Conservation (phyloP, 2,888 invertebrate genomes). For the Gari tellinella region DNA sequence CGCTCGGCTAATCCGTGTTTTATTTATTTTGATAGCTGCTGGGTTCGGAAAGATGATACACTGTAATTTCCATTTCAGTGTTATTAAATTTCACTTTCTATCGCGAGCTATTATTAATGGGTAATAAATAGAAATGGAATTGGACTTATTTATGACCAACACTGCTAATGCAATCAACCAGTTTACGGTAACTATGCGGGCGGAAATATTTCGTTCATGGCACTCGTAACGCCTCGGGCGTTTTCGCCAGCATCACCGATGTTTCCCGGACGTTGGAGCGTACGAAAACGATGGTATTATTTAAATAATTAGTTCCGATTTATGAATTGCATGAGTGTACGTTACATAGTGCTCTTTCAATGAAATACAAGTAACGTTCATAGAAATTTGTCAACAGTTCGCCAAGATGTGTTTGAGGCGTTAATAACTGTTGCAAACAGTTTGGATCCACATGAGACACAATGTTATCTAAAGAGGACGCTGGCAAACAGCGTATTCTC, state of each 20-base stretch:
- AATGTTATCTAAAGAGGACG: too few relatives aligned
- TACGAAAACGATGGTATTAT: too few relatives aligned
- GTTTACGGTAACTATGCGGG: slow-evolving; percentile 30
- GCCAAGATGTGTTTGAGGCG: too few relatives aligned
- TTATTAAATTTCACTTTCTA: slow-evolving; percentile 50
- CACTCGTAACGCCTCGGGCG: slow-evolving; percentile 10
- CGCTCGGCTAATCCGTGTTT: slow-evolving; percentile 4
- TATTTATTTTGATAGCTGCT: slow-evolving; percentile 48
- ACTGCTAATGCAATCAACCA: slow-evolving; percentile 24
- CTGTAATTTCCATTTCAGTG: slow-evolving; percentile 49
- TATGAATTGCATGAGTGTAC: too few relatives aligned
- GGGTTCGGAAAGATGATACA: slow-evolving; percentile 38
- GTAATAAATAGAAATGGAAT: slow-evolving; percentile 48
- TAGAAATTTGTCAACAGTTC: too few relatives aligned
- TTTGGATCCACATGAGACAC: too few relatives aligned
- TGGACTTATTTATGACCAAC: slow-evolving; percentile 44
- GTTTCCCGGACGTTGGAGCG: background rate
- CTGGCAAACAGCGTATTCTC: too few relatives aligned
- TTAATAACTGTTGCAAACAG: too few relatives aligned
- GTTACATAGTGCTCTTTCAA: too few relatives aligned
- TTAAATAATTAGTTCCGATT: too few relatives aligned
- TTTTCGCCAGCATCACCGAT: background rate
- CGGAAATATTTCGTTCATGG: slow-evolving; percentile 32
- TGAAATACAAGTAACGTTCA: too few relatives aligned
- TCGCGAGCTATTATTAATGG: slow-evolving; percentile 40